Conservation (phyloP, 2,797 vertebrate species). For the Allobates femoralis region DNA sequence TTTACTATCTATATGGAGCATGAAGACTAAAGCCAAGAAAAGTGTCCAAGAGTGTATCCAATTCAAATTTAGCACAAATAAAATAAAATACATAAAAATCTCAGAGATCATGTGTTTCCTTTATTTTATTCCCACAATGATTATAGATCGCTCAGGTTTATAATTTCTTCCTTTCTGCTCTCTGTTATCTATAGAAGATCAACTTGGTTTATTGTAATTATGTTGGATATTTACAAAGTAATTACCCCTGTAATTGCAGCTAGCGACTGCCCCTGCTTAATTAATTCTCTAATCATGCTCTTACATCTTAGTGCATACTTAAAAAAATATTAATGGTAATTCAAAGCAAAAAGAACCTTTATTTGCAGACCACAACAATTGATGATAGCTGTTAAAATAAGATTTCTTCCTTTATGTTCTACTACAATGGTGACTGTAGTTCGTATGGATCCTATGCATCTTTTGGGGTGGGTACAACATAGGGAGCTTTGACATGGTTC, state of each 20-base stretch:
- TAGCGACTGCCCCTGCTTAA: conserved; percentile 28
- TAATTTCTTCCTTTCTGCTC: not conserved
- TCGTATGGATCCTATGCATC: not conserved
- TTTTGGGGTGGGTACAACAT: not conserved
- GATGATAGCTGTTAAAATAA: not conserved
- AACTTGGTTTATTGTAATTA: conserved; percentile 26
- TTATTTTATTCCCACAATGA: too few species aligned
- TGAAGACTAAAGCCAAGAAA: too few species aligned
- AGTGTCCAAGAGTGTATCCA: too few species aligned
- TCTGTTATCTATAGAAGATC: not conserved
- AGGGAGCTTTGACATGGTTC: not conserved
- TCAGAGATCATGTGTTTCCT: too few species aligned
- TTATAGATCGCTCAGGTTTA: not conserved
- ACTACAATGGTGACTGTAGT: not conserved
- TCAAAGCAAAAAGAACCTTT: not conserved
- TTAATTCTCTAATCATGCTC: conserved; percentile 25
- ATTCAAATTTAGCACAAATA: too few species aligned
- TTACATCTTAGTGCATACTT: conserved; percentile 26
- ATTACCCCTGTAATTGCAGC: conserved; percentile 38
- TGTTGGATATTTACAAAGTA: conserved; percentile 39
- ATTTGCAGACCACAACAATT: not conserved
- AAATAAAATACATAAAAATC: too few species aligned
- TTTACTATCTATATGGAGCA: too few species aligned
- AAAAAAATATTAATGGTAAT: conserved; percentile 13
- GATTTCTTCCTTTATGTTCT: not conserved